Conservation (phyloP, 2,113 vertebrate species). For the Strix aluco region DNA sequence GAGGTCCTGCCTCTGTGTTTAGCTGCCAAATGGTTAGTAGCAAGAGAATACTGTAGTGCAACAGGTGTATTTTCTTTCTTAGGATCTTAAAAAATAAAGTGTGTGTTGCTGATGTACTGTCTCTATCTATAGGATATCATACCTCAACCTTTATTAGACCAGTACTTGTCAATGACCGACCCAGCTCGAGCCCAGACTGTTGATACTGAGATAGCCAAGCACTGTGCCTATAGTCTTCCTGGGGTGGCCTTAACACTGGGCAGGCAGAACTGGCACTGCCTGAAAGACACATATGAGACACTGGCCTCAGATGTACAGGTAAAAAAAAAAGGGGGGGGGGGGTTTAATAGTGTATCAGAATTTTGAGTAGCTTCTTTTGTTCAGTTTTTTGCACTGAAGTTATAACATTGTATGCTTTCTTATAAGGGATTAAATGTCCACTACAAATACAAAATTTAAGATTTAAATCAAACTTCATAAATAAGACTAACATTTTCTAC, state of each 20-base stretch:
- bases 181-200: conserved; percentile 77
- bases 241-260: conserved; percentile 77
- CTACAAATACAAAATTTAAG: neutral
- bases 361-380: neutral
- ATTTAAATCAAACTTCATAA: neutral
- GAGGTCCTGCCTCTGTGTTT: neutral
- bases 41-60: neutral
- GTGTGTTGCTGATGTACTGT: neutral
- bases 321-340: neutral
- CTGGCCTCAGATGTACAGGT: conserved; percentile 79
- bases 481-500: neutral
- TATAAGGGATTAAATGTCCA: neutral
- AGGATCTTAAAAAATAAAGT: neutral
- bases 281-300: conserved; percentile 70
- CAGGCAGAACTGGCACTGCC: conserved; percentile 79
- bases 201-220: conserved; percentile 76
- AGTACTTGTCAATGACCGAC: conserved; percentile 79
- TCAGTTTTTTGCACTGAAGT: neutral
- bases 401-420: fast-evolving
- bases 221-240: conserved; percentile 75
- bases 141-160: conserved; percentile 75
- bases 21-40: neutral
- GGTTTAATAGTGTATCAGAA: neutral
- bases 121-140: conserved; percentile 69
- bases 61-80: neutral